Evolutionary conservation across 2,888 invertebrate species (phyloP), one percentile per base, ranked within the genome.

Genomic region (Norana najaformis): DNA sequence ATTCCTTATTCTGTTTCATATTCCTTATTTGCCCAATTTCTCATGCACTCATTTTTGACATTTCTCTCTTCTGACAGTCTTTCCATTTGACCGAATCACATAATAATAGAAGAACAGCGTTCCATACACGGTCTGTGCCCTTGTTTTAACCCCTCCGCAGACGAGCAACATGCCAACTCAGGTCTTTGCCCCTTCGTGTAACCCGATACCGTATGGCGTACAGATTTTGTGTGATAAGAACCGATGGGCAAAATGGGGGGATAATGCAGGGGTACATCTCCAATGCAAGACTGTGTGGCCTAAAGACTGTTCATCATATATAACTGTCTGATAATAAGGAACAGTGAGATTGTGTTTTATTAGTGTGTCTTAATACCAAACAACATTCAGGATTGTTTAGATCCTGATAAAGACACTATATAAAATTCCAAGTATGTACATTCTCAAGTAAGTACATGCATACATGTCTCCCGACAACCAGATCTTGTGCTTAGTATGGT

Each of bases 31-130:
- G n/a, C n/a, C n/a, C 69, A 69, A n/a, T 69, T 69, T 69, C 69
- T 69, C 69, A 69, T 69, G n/a, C n/a, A n/a, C 69, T 69, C 69
- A n/a, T 69, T n/a, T 69, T 69, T 69, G 69, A 69, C 30, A 69
- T 69, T 69, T n/a, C 69, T 69, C 69, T n/a, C n/a, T n/a, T 23
- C 20, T 69, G 1, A 0, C n/a, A 69, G 69, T 69, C n/a, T 69
- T 69, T 69, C 69, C 69, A 69, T 23, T 23, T 20, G 20, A 47
- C 16, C 23, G 23, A 69, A 8, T 16, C 30, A 69, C 69, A n/a
- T 13, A 53, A n/a, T 13, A 53, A 5, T 16, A n/a, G n/a, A 13
- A 0, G 69, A n/a, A n/a, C n/a, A 8, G 30, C n/a, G 16, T 69
- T 47, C 69, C 69, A 69, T 69, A 69, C n/a, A n/a, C 11, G 30